Base-by-base conservation (phyloP, 2,113 vertebrate species). In the Chaetura pelagica region DNA sequence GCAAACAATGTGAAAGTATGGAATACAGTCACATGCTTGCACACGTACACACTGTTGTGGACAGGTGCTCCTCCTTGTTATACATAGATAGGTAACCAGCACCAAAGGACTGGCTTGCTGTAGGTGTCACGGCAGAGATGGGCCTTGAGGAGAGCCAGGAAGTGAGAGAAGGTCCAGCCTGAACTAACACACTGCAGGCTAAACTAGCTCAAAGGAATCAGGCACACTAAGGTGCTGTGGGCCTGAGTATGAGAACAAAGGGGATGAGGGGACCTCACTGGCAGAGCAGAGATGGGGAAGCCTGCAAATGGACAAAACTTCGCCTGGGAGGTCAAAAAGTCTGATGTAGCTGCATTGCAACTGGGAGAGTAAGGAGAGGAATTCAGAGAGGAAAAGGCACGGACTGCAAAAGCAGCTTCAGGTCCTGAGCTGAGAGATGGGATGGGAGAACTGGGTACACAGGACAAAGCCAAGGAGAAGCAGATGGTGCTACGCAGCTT, bases 391-490 rank as follows among this genome's bases (percentile, higher is more conserved):
- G 44, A 26, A 72, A 64, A 64, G 42, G 51, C 69, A 95, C 0
- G 0, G 52, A 35, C 49, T 72, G 44, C 1, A 1, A 42, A 84
- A 88, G 71, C 44, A 87, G 66, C 12, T 66, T 42, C 0, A 0
- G 24, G 23, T 79, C 57, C 46, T 22, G 13, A 80, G 49, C 74
- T 62, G 51, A 88, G 75, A 86, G 71, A 51, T 5, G 4, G 10
- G 46, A 66, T 73, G 63, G 59, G 42, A 83, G 40, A 79, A 84
- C 35, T 49, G 81, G 30, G 58, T 35, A 79, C 40, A 59, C 7
- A 12, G 84, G 89, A 78, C 84, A 87, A 84, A 87, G 89, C 40
- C 57, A 94, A 91, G 89, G 84, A 89, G 75, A 85, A 93, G 63
- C 91, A 96, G 91, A 96, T 83, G 82, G 85, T 90, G 75, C 59